A percentile compares a stretch with the other conserved stretches of the same genome.
phyloP scores from a whole-genome alignment of 2,888 invertebrate species.

The Sepiola atlantica region DNA sequence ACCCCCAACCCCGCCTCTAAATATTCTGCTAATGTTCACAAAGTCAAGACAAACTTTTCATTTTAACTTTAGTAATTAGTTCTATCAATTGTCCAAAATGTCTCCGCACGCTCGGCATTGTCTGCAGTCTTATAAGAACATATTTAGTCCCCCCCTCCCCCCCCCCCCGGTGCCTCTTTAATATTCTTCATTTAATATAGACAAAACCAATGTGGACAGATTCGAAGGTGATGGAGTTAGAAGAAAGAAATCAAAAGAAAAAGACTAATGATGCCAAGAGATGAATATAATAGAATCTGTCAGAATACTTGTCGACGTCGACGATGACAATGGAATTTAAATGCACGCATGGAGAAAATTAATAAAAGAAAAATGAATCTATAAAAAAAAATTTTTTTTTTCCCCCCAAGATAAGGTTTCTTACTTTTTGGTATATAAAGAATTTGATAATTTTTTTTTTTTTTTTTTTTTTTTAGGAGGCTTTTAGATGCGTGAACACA shows the following conservation, averaged over 20 bases:
- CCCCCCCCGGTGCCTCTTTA: not conserved
- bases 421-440: not conserved
- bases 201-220: not conserved
- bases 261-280: not conserved
- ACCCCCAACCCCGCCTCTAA: too few species aligned
- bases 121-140: not conserved
- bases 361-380: not conserved
- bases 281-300: not conserved
- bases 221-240: not conserved
- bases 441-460: not conserved
- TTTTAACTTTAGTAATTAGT: not conserved
- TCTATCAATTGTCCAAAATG: not conserved
- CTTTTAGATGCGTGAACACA: too few species aligned
- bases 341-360: not conserved
- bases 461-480: not conserved
- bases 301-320: not conserved
- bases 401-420: not conserved
- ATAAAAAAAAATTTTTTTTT: not conserved
- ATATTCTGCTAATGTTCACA: not conserved
- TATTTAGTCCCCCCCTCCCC: too few species aligned
- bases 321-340: not conserved
- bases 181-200: not conserved
- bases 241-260: not conserved
- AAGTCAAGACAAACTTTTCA: not conserved
- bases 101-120: not conserved